phyloP scores from a whole-genome alignment of 2,113 vertebrate genomes.

The Nestor notabilis region DNA sequence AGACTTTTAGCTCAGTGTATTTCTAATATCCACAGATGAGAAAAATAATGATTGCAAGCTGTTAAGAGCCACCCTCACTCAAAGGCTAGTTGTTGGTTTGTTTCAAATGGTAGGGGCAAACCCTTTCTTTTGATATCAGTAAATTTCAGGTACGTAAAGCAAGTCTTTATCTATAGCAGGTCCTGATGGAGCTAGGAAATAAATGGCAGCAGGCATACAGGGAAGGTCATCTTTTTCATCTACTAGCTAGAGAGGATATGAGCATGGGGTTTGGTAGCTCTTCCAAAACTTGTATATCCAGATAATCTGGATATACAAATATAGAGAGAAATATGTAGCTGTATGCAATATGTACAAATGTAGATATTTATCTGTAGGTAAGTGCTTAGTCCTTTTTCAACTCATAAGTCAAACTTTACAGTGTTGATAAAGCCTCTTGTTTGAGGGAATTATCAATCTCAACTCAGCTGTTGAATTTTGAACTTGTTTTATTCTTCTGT shows the following conservation, averaged over 20 bases:
- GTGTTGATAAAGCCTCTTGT: not conserved
- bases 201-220: not conserved
- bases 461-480: not conserved
- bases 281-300: not conserved
- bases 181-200: not conserved
- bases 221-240: not conserved
- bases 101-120: not conserved
- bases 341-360: not conserved
- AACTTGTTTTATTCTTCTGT: not conserved
- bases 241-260: not conserved
- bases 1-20: not conserved
- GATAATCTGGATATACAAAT: not conserved
- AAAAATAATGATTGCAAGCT: not conserved
- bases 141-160: not conserved
- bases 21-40: not conserved
- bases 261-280: not conserved
- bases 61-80: not conserved
- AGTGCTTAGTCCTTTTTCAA: not conserved
- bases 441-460: not conserved
- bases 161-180: not conserved
- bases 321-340: not conserved
- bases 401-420: not conserved
- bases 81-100: not conserved
- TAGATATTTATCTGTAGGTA: not conserved
- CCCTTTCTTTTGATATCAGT: not conserved